Base-by-base conservation (phyloP, 2,888 invertebrate species). In the Mythimna vitellina region DNA sequence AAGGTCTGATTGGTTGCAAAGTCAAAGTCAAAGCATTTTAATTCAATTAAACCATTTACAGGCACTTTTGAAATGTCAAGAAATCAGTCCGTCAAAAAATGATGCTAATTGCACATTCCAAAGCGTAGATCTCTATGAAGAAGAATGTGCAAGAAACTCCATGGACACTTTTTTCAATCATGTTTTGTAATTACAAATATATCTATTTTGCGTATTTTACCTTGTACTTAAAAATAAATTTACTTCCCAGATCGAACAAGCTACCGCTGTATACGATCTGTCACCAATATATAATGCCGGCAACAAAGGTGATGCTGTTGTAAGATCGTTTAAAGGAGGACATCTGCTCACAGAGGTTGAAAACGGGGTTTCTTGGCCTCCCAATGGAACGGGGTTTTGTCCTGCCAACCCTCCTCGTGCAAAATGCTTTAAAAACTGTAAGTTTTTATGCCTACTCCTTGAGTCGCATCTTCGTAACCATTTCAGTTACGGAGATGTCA, bases 381-480 rank as follows among this genome's bases (percentile, higher is more conserved):
- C 68, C 9, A 54, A 68, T 42, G 69, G 69, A 54, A 67, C 54
- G 22, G 69, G 54, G 2, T 69, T 42, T 9, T 68, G 69, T 69
- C 42, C 54, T 32, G 69, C 68, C 6, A 69, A 69, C 17, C n/a
- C 0, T 6, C 69, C 68, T 20, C 60, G 71, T 17, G 42, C 7
- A 12, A 71, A 25, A 12, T 71, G 70, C 25, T 70, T 61, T 12
- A 35, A 65, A 56, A 71, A 78, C 42, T 82, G 88, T 86, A 73
- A 80, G 62, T 71, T 32, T 35, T 14, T 32, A 3, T 20, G 29
- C 14, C 54, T 4, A 6, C 7, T 22, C 4, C 1, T n/a, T n/a
- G 49, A n/a, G 49, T 51, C 9, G 7, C 6, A 7, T 17, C 17
- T 5, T 42, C 12, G 14, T 42, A 42, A 14, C 14, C 3, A 42